phyloP scores from a whole-genome alignment of 2,113 vertebrate genomes.

The Tachycineta bicolor region DNA sequence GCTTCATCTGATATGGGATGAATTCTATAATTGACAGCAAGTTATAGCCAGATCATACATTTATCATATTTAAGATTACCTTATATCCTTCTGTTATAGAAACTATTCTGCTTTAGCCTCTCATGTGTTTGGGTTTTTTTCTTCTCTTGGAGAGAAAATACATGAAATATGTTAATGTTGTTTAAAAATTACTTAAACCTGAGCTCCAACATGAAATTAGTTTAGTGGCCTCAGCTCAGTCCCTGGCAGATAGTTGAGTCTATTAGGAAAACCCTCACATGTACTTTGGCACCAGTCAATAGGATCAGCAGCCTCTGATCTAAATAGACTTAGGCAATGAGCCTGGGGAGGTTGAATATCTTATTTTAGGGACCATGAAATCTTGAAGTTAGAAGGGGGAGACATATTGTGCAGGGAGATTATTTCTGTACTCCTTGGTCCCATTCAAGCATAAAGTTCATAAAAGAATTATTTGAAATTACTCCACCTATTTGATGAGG shows the following conservation, averaged over 20 bases:
- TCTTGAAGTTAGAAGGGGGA: background rate
- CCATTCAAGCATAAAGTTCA: background rate
- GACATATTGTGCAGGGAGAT: background rate
- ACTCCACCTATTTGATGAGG: background rate
- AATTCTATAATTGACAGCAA: conserved; percentile 72
- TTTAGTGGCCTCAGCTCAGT: conserved; percentile 27
- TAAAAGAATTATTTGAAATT: background rate
- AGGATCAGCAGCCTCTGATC: conserved; percentile 14
- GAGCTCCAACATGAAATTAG: conserved; percentile 42
- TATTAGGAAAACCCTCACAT: conserved; percentile 22
- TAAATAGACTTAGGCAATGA: background rate
- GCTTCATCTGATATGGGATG: conserved; percentile 70
- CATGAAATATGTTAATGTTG: conserved; percentile 65
- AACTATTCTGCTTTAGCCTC: conserved; percentile 58
- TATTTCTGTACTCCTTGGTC: background rate
- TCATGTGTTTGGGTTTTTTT: background rate
- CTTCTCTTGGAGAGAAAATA: conserved; percentile 42
- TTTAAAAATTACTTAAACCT: conserved; percentile 63
- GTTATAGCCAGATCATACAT: conserved; percentile 58
- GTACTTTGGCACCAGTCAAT: conserved; percentile 16
- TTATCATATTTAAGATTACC: conserved; percentile 72
- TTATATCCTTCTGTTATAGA: conserved; percentile 58
- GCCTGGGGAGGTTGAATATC: background rate
- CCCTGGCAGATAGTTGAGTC: conserved; percentile 16
- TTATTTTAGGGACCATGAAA: conserved; percentile 17